These are phyloP conservation scores for Balaenoptera acutorostrata DNA, from an alignment of 2,113 vertebrate species.

Conservation along the genomic window DNA sequence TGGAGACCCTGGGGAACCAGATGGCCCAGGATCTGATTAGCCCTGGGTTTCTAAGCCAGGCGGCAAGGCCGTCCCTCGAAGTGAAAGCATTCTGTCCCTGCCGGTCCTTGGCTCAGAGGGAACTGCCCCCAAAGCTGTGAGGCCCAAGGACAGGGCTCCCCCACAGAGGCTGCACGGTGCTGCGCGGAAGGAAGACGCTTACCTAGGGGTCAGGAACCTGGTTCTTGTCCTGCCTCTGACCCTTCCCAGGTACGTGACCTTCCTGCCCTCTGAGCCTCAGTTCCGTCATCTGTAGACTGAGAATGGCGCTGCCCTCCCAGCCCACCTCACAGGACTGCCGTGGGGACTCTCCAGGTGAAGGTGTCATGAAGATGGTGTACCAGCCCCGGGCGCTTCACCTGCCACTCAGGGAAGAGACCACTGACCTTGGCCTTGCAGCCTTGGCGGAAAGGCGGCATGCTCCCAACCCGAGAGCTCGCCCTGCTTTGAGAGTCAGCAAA, in stretches of 20 bases:
- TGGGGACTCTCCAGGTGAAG: background rate
- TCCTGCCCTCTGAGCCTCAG: background rate
- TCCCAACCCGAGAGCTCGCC: background rate
- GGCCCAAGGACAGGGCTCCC: background rate
- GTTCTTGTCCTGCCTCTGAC: background rate
- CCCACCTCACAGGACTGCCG: background rate
- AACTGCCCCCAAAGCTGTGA: background rate
- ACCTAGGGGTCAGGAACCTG: background rate
- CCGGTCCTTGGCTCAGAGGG: background rate
- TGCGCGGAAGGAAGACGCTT: background rate
- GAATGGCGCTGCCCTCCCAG: rapidly evolving
- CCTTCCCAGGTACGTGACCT: background rate
- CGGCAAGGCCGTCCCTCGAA: background rate
- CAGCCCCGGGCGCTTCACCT: background rate
- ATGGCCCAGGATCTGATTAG: background rate
- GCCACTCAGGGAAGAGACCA: constrained; percentile 35
- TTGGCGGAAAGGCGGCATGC: rapidly evolving
- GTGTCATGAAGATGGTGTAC: background rate
- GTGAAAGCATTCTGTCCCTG: background rate
- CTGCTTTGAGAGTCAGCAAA: background rate
- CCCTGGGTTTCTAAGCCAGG: background rate
- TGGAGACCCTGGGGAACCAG: background rate
- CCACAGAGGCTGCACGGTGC: background rate
- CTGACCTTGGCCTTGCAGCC: background rate
- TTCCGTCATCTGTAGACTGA: background rate